A percentile compares a stretch with the other conserved stretches of the same genome.
Conservation (phyloP, 2,888 invertebrate species). For the Cheilosia impressa region DNA sequence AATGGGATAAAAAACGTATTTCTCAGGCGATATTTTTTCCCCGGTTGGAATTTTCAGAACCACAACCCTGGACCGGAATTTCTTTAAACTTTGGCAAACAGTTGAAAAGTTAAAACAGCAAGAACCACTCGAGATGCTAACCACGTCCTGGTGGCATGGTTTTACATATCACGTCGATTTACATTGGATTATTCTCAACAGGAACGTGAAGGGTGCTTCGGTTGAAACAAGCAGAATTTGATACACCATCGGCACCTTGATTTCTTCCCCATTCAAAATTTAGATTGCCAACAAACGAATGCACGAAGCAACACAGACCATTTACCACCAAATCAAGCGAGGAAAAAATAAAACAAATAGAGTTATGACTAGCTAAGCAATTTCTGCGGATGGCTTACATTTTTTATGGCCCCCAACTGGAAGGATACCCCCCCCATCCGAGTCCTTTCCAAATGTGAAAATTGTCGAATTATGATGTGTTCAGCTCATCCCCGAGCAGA, state of each 20-base stretch:
- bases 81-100: slow-evolving; percentile 59
- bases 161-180: slow-evolving; percentile 73
- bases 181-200: slow-evolving; percentile 42
- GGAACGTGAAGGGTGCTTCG: slow-evolving; percentile 42
- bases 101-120: slow-evolving; percentile 51
- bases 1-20: slow-evolving; percentile 39
- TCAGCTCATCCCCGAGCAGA: slow-evolving; percentile 42
- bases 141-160: slow-evolving; percentile 64
- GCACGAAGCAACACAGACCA: slow-evolving; percentile 64
- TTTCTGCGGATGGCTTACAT: slow-evolving; percentile 64
- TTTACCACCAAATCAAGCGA: slow-evolving; percentile 71
- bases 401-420: slow-evolving; percentile 53
- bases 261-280: slow-evolving; percentile 67
- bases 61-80: slow-evolving; percentile 17
- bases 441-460: slow-evolving; percentile 45
- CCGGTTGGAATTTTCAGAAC: slow-evolving; percentile 4
- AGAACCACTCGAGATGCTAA: slow-evolving; percentile 62
- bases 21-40: slow-evolving; percentile 36
- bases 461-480: slow-evolving; percentile 73
- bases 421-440: slow-evolving; percentile 1
- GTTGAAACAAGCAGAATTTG: slow-evolving; percentile 52
- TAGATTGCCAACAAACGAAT: slow-evolving; percentile 60
- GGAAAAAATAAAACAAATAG: slow-evolving; percentile 70
- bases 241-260: slow-evolving; percentile 75
- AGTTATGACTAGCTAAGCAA: slow-evolving; percentile 73